Percentiles rank a stretch among this genome's conserved stretches.
Conservation (phyloP, 2,888 invertebrate species). For the Listrodromus nycthemerus region DNA sequence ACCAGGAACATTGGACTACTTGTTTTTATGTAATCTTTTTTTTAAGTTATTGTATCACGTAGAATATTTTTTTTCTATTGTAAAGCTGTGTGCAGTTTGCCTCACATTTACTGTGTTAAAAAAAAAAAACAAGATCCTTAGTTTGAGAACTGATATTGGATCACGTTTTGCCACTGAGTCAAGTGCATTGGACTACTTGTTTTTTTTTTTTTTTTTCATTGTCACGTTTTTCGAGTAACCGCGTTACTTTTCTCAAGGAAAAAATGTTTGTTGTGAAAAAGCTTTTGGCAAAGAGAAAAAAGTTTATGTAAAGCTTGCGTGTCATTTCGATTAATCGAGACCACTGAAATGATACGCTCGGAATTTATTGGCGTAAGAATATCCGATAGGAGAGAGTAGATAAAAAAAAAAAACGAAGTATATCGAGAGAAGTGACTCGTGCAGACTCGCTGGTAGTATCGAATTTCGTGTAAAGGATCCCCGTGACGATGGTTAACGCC, state of each 20-base stretch:
- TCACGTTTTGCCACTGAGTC: constrained; percentile 24
- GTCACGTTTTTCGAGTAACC: not conserved
- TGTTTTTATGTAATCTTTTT: not conserved
- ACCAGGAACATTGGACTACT: constrained; percentile 10
- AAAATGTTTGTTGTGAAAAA: too few relatives aligned
- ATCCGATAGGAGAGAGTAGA: not conserved
- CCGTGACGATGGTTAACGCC: constrained; percentile 75
- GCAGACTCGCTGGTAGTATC: constrained; percentile 61
- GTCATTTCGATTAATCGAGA: not conserved
- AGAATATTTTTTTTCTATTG: too few relatives aligned
- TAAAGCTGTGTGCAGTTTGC: constrained; percentile 11
- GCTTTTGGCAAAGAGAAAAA: too few relatives aligned
- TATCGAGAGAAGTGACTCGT: constrained; percentile 37
- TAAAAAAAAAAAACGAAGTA: constrained; percentile 14
- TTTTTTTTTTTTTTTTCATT: constrained; percentile 17
- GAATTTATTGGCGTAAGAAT: not conserved
- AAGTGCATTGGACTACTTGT: constrained; percentile 4
- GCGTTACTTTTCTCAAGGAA: too few relatives aligned
- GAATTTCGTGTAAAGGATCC: constrained; percentile 76
- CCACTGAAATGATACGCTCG: not conserved
- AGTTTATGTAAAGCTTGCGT: too few relatives aligned
- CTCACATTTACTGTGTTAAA: constrained; percentile 41
- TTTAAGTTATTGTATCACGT: too few relatives aligned
- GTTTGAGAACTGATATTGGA: constrained; percentile 29
- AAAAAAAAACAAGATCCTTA: not conserved